Evolutionary conservation across 2,888 invertebrate species (phyloP), one percentile per base, ranked within the genome.

Genomic region (Achlya flavicornis): DNA sequence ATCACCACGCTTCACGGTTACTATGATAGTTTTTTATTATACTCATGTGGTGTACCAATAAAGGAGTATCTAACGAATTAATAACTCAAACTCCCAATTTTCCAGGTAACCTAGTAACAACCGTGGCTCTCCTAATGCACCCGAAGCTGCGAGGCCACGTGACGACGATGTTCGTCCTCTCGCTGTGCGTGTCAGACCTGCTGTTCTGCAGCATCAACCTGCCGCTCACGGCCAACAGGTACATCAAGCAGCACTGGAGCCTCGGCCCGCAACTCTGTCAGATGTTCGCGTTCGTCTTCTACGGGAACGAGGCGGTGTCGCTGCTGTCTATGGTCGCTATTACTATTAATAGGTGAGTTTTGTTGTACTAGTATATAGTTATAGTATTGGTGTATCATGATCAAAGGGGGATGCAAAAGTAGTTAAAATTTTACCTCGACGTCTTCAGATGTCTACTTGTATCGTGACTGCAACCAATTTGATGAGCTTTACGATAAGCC

Each of bases 251-350:
- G 91, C 94, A 95, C 66, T 98, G 98, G 98, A 95, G 96, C 57
- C 94, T 98, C 32, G 97, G 97, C 0, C 95, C 95, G 26, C 94
- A 95, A 1, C 93, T 97, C 46, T 98, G 98, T 85, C 96, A 96
- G 90, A 94, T 98, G 87, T 98, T 98, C 90, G 97, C 98, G 0
- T 96, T 98, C 74, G 95, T 98, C 74, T 97, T 98, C 91, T 98
- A 98, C 83, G 97, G 97, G 66, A 98, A 98, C 85, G 97, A 98
- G 62, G 98, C 97, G 0, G 97, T 97, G 4, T 97, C 97, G 0
- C 91, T 98, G 48, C 94, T 98, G 69, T 97, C 97, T 79, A 98
- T 98, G 97, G 97, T 98, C 62, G 97, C 97, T 72, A 98, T 98
- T 72, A 98, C 98, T 41, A 91, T 98, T 66, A 98, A 98, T 91